These are phyloP conservation scores for Spizella passerina DNA, from an alignment of 2,797 vertebrate species.

Conservation along the genomic window DNA sequence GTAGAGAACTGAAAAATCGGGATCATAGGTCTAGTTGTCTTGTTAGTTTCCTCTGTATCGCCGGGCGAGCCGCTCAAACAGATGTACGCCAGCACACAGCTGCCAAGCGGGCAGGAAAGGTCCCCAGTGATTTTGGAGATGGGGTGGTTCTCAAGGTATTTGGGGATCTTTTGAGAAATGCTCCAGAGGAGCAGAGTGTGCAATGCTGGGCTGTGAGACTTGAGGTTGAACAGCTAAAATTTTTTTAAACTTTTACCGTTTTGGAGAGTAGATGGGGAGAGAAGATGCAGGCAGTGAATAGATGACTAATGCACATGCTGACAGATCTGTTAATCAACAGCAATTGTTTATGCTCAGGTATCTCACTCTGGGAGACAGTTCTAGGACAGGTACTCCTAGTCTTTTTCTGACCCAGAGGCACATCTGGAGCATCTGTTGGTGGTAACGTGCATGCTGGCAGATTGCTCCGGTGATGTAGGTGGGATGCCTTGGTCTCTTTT, in stretches of 20 bases:
- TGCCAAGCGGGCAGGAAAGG: background rate
- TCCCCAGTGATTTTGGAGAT: background rate
- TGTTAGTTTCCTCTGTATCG: background rate
- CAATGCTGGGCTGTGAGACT: background rate
- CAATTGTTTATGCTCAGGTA: background rate
- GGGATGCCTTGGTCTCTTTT: background rate
- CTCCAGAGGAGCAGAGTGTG: background rate
- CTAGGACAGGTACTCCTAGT: background rate
- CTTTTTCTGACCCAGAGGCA: background rate
- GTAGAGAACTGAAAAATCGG: slow-evolving; percentile 1
- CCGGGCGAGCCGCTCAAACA: background rate
- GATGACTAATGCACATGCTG: background rate
- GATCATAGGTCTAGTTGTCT: background rate
- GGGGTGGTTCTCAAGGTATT: background rate
- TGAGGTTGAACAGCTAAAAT: background rate
- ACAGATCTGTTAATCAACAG: background rate
- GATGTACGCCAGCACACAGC: background rate
- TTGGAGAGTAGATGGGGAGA: background rate
- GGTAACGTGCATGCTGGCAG: background rate
- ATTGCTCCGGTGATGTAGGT: background rate
- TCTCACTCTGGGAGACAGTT: background rate
- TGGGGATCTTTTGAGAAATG: background rate
- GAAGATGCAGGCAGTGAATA: fast-evolving
- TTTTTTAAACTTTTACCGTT: background rate
- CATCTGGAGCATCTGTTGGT: background rate